These are phyloP conservation scores for Cenopis cana DNA, from an alignment of 2,888 invertebrate species.

Conservation along the genomic window DNA sequence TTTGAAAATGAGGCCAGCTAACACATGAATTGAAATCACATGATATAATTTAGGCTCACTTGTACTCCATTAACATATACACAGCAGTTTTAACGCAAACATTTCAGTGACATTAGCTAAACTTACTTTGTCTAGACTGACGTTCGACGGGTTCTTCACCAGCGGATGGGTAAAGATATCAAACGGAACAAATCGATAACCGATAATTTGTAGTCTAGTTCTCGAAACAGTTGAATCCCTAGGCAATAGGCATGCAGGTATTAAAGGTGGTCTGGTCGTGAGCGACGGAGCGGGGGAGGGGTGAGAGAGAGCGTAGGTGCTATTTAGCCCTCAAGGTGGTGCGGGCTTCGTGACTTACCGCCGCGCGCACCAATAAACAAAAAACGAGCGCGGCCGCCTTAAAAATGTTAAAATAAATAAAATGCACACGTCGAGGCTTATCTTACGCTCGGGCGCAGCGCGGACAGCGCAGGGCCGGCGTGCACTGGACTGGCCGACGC, in stretches of 20 bases:
- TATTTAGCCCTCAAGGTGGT: constrained; percentile 83
- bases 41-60: background rate
- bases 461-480: constrained; percentile 69
- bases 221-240: constrained; percentile 4
- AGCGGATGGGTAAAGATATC: background rate
- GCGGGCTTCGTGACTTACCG: constrained; percentile 82
- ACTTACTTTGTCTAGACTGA: background rate
- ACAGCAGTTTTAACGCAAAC: no score
- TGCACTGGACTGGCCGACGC: constrained; percentile 51
- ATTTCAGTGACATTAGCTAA: no score
- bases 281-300: constrained; percentile 45
- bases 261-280: constrained; percentile 35
- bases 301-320: constrained; percentile 67
- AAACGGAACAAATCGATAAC: constrained; percentile 1
- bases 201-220: constrained; percentile 9
- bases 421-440: constrained; percentile 82
- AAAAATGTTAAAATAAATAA: constrained; percentile 85
- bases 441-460: constrained; percentile 71
- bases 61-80: background rate
- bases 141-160: background rate
- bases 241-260: constrained; percentile 12
- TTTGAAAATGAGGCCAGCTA: background rate
- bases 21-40: background rate
- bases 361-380: constrained; percentile 70
- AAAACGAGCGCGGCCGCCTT: constrained; percentile 69